Evolutionary conservation across 2,888 invertebrate genomes (phyloP).

Genomic region (Campoplex nolae): DNA sequence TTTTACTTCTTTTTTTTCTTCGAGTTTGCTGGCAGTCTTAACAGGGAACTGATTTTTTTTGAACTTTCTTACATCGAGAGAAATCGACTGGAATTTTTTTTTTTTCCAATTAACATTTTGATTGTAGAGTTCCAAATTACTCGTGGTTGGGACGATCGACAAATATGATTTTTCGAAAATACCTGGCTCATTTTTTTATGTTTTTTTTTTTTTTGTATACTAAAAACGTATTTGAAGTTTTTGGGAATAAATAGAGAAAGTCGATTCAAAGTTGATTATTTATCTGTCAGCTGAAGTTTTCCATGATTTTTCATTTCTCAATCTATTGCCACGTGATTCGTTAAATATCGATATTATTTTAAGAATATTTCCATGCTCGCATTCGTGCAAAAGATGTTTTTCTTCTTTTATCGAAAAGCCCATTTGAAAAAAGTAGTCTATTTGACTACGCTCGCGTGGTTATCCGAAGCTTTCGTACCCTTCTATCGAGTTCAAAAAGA

Average conservation of each 20-base stretch:
- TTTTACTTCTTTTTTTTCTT: neutral
- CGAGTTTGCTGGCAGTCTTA: neutral
- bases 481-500: slow-evolving; percentile 6
- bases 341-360: neutral
- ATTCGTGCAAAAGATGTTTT: neutral
- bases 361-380: neutral
- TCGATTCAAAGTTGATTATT: too few relatives aligned
- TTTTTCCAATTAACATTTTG: neutral
- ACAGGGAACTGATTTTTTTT: neutral
- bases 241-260: neutral
- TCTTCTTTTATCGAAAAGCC: neutral
- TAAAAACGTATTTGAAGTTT: neutral
- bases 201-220: neutral
- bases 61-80: neutral
- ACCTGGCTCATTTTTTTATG: too few relatives aligned
- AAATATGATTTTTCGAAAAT: too few relatives aligned
- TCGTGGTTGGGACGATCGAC: neutral
- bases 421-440: slow-evolving; percentile 6
- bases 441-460: slow-evolving; percentile 18
- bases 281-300: neutral
- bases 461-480: slow-evolving; percentile 3
- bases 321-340: neutral
- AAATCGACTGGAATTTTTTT: neutral
- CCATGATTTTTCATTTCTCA: neutral
- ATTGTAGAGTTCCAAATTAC: neutral